Base-by-base conservation (phyloP, 1,140 invertebrate genomes). In the Platyscapa corneri region DNA sequence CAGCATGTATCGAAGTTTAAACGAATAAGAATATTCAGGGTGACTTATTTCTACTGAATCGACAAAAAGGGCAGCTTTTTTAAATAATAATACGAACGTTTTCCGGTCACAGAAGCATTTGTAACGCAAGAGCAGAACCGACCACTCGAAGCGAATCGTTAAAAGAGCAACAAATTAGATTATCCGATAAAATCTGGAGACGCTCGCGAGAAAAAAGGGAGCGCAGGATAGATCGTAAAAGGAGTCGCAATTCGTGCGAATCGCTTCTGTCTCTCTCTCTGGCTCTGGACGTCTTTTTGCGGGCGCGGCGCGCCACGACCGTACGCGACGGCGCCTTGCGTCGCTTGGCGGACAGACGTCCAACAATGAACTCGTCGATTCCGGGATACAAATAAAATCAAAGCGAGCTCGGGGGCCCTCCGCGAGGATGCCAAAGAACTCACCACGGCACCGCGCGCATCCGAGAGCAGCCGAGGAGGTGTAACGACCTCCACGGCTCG, bases 341-440 rank as follows among this genome's bases (percentile, higher is more conserved):
- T 75, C 49, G 70, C n/a, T 60, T 32, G 39, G 3, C 37, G 16
- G 64, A 30, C 39, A 65, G 39, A 72, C 23, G 82, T 42, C 12
- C 64, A 72, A 70, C 83, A 84, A 84, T 79, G 76, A 84, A 78
- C 83, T 79, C 83, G 64, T 84, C 46, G 83, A 84, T 78, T 84
- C 83, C 39, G 83, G 64, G 64, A 84, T 78, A 70, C 42, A 32
- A 82, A 53, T 67, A 77, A 77, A 53, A 83, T 67, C 49, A 49
- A 49, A 65, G 37, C 30, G 56, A 77, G 23, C 30, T 7, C 20
- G 70, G 12, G 27, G 27, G 37, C 3, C 37, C 20, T 34, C n/a
- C 32, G 23, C 23, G 56, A 32, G 10, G 0, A 34, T 10, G 64
- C 70, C 27, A 20, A 42, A 42, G 70, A 27, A 74, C 70, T 27